phyloP scores from a whole-genome alignment of 1,140 invertebrate genomes.

The Diorhabda elongata region DNA sequence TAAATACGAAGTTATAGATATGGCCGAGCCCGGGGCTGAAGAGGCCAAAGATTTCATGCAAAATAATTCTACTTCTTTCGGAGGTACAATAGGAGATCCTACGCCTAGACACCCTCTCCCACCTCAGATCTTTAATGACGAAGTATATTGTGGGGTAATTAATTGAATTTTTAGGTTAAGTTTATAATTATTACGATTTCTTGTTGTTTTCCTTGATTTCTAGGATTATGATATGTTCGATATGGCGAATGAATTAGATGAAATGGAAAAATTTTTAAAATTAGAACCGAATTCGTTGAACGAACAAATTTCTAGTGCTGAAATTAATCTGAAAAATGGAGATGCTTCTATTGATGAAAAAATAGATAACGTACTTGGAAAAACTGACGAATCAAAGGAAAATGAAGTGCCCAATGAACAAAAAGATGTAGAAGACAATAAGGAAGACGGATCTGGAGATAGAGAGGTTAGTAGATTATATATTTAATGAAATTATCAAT shows the following conservation, averaged over 20 bases:
- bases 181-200: constrained; percentile 5
- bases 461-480: too few relatives aligned
- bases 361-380: constrained; percentile 18
- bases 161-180: neutral
- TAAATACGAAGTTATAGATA: constrained; percentile 84
- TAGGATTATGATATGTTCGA: constrained; percentile 93
- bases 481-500: too few relatives aligned
- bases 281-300: constrained; percentile 26
- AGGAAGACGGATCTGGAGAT: neutral
- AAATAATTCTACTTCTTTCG: constrained; percentile 74
- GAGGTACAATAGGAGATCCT: constrained; percentile 61
- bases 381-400: constrained; percentile 17
- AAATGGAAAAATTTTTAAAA: constrained; percentile 80
- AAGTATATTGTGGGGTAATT: constrained; percentile 87
- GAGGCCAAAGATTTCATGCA: constrained; percentile 90
- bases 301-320: constrained; percentile 28
- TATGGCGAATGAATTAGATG: constrained; percentile 85
- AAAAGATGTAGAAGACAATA: constrained; percentile 13
- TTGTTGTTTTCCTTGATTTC: constrained; percentile 10
- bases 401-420: constrained; percentile 24
- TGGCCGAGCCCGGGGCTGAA: constrained; percentile 86
- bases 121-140: constrained; percentile 91
- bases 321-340: constrained; percentile 31
- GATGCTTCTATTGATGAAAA: constrained; percentile 22
- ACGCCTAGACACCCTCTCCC: constrained; percentile 62